A percentile compares a stretch with the other conserved stretches of the same genome.
Conservation (phyloP, 2,113 vertebrate species). For the Varanus komodoensis region DNA sequence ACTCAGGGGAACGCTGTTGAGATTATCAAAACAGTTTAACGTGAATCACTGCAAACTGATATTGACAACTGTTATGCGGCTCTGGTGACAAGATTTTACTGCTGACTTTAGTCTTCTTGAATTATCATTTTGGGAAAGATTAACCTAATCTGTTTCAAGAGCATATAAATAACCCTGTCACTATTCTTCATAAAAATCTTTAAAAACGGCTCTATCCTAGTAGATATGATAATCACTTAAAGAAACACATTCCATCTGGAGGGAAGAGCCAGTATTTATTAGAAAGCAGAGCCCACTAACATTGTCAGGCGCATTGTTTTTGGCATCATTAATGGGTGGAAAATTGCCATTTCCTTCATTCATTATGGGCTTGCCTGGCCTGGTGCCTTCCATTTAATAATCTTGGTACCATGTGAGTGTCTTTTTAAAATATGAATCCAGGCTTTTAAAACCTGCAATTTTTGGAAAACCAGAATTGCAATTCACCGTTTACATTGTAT, state of each 20-base stretch:
- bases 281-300: neutral
- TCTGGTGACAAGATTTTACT: slow-evolving; percentile 33
- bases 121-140: slow-evolving; percentile 45
- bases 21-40: slow-evolving; percentile 40
- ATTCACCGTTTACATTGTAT: neutral
- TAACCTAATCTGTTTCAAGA: slow-evolving; percentile 43
- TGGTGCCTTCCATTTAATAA: neutral
- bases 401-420: neutral
- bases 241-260: neutral
- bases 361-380: neutral
- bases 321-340: no score
- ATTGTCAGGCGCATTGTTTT: neutral
- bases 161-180: slow-evolving; percentile 41
- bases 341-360: neutral
- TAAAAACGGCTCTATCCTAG: slow-evolving; percentile 13
- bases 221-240: slow-evolving; percentile 22
- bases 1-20: slow-evolving; percentile 8
- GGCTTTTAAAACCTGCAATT: neutral
- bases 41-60: slow-evolving; percentile 37
- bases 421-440: no score
- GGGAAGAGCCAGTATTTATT: neutral
- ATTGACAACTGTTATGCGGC: slow-evolving; percentile 39
- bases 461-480: neutral
- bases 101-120: slow-evolving; percentile 42
- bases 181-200: slow-evolving; percentile 27